Percentiles rank a stretch among this genome's conserved stretches.
phyloP scores from a whole-genome alignment of 2,797 vertebrate species.

The Falco biarmicus region DNA sequence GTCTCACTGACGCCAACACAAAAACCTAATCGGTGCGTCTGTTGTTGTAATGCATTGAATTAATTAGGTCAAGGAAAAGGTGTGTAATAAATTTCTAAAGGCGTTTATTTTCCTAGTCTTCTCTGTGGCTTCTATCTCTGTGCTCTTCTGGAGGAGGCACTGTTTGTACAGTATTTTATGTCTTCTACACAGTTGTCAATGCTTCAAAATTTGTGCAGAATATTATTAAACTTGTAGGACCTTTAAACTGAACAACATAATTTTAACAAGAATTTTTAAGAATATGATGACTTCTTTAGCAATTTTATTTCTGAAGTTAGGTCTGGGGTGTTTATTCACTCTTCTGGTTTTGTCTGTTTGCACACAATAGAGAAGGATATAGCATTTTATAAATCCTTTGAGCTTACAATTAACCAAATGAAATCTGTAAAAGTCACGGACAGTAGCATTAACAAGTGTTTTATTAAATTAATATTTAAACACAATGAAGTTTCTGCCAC shows the following conservation, averaged over 20 bases:
- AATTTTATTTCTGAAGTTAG: neutral
- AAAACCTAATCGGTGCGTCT: neutral
- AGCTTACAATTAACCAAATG: neutral
- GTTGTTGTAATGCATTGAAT: neutral
- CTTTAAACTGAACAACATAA: neutral
- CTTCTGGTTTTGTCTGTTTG: neutral
- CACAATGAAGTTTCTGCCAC: neutral
- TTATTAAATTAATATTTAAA: neutral
- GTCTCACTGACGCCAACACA: neutral
- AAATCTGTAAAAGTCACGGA: neutral
- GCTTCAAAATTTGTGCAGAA: neutral
- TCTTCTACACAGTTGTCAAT: neutral
- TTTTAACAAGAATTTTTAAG: neutral
- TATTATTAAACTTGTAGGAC: neutral
- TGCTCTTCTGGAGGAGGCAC: neutral
- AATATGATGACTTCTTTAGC: neutral
- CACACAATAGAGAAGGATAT: neutral
- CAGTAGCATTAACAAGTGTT: neutral
- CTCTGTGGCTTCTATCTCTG: neutral
- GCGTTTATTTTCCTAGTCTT: neutral
- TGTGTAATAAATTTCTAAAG: neutral
- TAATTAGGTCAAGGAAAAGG: neutral
- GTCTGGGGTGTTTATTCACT: neutral
- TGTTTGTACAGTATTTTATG: neutral
- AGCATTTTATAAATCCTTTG: neutral